phyloP scores from a whole-genome alignment of 2,113 vertebrate genomes.

The Equus przewalskii region DNA sequence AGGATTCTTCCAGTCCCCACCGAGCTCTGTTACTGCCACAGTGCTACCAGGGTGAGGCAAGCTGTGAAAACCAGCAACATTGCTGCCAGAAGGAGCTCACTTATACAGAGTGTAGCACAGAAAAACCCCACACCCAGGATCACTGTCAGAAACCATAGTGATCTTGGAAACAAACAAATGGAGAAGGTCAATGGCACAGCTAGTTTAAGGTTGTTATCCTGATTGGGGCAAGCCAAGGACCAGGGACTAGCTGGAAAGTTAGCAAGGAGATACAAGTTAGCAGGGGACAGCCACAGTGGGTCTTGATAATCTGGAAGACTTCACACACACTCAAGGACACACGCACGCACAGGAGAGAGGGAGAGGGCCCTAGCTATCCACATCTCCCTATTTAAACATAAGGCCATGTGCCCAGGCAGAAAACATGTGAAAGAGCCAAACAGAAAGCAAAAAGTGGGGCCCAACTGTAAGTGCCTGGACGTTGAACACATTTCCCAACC shows the following conservation, averaged over 20 bases:
- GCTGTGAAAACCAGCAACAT: neutral
- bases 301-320: neutral
- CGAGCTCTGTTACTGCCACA: neutral
- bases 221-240: no score
- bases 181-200: neutral
- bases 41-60: neutral
- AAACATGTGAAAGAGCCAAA: neutral
- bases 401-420: neutral
- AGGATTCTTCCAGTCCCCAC: neutral
- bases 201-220: neutral
- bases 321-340: neutral
- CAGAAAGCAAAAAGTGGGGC: neutral
- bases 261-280: neutral
- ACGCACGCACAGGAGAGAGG: neutral
- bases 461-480: neutral
- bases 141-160: neutral
- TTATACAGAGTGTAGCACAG: rapidly evolving
- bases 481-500: neutral
- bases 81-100: neutral
- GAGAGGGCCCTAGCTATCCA: neutral
- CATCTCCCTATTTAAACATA: neutral
- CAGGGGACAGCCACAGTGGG: neutral
- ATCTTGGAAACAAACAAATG: neutral
- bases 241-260: neutral
- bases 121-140: neutral